phyloP scores from a whole-genome alignment of 2,888 invertebrate genomes.

The Odontothrips loti region DNA sequence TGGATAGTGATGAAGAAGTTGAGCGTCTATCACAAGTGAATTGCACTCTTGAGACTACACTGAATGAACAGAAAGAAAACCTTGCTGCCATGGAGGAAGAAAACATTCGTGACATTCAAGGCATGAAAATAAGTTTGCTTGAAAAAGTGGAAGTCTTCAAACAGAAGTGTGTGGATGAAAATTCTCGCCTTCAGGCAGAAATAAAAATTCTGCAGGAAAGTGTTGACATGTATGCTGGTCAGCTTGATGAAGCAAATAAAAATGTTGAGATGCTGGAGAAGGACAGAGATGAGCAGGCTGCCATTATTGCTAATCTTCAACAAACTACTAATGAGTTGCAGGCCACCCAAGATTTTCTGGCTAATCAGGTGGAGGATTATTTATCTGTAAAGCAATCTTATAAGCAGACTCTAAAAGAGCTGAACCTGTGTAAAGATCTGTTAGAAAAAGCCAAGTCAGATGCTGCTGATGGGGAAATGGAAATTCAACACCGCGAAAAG shows the following conservation, averaged over 20 bases:
- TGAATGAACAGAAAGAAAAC: constrained; percentile 12
- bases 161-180: constrained; percentile 17
- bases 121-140: background rate
- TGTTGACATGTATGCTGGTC: background rate
- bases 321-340: constrained; percentile 11
- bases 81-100: constrained; percentile 8
- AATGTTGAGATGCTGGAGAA: background rate
- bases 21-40: constrained; percentile 36
- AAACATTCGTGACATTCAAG: constrained; percentile 14
- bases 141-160: background rate
- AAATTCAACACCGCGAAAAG: background rate
- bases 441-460: background rate
- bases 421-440: background rate
- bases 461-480: constrained; percentile 10
- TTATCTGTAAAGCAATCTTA: background rate
- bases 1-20: constrained; percentile 38
- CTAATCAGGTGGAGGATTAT: constrained; percentile 2
- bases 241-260: background rate
- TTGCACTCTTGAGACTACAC: constrained; percentile 33
- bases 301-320: background rate
- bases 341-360: constrained; percentile 8
- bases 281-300: constrained; percentile 7
- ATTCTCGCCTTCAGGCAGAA: background rate
- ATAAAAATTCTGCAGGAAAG: background rate
- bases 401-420: background rate